A percentile compares a stretch with the other conserved stretches of the same genome.
These are phyloP conservation scores for Diglossa cyanea DNA, from an alignment of 2,797 vertebrate species.

Conservation along the genomic window DNA sequence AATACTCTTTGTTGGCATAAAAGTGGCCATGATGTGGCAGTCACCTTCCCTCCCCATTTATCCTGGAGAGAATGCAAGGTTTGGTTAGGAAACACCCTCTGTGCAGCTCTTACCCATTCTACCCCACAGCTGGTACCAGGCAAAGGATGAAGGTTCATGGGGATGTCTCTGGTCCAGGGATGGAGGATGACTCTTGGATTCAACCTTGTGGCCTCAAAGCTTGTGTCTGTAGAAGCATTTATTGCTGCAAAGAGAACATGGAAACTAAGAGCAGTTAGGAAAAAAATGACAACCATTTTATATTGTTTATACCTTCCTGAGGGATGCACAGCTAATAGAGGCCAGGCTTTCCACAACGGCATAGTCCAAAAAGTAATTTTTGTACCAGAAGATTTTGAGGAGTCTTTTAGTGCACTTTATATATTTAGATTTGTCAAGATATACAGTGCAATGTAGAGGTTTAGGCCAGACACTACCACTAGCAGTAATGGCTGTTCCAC, in stretches of 20 bases:
- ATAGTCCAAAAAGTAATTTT: neutral
- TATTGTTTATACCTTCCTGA: neutral
- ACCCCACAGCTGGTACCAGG: neutral
- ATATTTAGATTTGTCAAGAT: constrained; percentile 14
- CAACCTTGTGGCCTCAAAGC: neutral
- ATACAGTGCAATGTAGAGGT: neutral
- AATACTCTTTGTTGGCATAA: neutral
- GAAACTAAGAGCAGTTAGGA: neutral
- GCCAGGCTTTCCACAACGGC: neutral
- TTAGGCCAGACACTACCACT: constrained; percentile 29
- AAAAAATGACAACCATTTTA: neutral
- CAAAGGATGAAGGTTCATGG: neutral
- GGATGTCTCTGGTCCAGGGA: neutral
- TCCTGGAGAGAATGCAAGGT: neutral
- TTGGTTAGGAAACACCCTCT: neutral
- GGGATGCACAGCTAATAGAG: neutral
- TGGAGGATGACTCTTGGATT: neutral
- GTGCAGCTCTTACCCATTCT: neutral
- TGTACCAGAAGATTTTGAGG: neutral
- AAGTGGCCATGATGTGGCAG: neutral
- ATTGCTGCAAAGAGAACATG: neutral
- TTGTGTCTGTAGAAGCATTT: neutral
- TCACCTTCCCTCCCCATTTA: neutral
- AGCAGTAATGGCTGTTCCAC: constrained; percentile 16
- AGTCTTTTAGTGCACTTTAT: neutral